Evolutionary conservation across 2,113 vertebrate genomes (phyloP).

Genomic region (Sturnus vulgaris): DNA sequence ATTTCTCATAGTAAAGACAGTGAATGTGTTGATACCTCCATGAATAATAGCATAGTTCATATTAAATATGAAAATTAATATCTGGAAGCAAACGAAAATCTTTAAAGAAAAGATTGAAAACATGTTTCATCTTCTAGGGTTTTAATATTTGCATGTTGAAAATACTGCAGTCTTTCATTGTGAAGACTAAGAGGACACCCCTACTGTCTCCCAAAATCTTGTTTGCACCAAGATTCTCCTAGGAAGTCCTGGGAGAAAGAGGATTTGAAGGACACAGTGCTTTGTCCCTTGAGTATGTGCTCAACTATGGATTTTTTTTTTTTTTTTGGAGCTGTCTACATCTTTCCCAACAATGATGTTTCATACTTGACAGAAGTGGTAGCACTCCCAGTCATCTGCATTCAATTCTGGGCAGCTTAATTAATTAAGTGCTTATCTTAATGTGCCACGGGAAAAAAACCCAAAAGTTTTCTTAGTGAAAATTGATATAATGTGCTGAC

Average conservation of each 20-base stretch:
- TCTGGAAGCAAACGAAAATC: background rate
- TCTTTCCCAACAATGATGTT: background rate
- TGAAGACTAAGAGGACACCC: background rate
- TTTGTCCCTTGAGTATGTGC: background rate
- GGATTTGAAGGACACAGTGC: background rate
- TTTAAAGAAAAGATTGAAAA: background rate
- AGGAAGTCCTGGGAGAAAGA: background rate
- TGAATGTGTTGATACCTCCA: background rate
- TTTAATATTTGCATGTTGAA: background rate
- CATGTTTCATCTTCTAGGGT: background rate
- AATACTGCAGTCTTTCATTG: background rate
- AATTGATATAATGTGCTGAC: slow-evolving; percentile 13
- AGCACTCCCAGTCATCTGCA: background rate
- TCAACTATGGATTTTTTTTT: background rate
- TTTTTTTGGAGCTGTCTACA: background rate
- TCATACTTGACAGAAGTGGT: background rate
- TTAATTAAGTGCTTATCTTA: slow-evolving; percentile 57
- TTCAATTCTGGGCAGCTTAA: slow-evolving; percentile 9
- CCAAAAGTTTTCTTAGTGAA: slow-evolving; percentile 13
- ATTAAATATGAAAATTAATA: background rate
- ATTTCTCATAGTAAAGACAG: background rate
- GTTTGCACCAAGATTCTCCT: background rate
- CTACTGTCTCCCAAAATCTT: background rate
- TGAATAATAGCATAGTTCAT: background rate
- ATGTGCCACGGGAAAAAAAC: background rate